phyloP scores from a whole-genome alignment of 2,797 vertebrate species.

The Gadopsis marmoratus region DNA sequence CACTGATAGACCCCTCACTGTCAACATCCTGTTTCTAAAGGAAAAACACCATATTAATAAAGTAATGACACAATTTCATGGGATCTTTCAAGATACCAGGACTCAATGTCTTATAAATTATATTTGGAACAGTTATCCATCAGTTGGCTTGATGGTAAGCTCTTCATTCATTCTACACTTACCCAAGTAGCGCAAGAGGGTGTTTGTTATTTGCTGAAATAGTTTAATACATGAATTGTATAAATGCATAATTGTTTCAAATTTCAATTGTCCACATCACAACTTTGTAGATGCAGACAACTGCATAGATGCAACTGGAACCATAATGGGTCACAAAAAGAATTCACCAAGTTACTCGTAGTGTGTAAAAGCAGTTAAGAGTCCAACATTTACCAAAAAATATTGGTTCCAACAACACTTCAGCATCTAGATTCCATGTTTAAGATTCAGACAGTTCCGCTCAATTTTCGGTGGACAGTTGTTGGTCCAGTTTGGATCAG shows the following conservation, averaged over 20 bases:
- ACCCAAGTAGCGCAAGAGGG: not conserved
- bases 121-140: not conserved
- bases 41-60: not conserved
- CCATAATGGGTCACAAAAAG: slow-evolving; percentile 13
- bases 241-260: not conserved
- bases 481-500: slow-evolving; percentile 76
- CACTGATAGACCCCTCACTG: not conserved
- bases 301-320: slow-evolving; percentile 43
- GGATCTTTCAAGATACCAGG: not conserved
- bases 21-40: slow-evolving; percentile 4
- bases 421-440: slow-evolving; percentile 27
- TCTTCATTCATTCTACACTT: not conserved
- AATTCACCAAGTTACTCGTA: slow-evolving; percentile 18
- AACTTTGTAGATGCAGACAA: not conserved
- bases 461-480: slow-evolving; percentile 62
- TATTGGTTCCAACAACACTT: slow-evolving; percentile 19
- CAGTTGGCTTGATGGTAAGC: not conserved
- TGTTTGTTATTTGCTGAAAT: slow-evolving; percentile 6
- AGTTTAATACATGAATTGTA: slow-evolving; percentile 18
- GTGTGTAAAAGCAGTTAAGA: slow-evolving; percentile 24
- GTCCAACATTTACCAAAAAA: slow-evolving; percentile 23
- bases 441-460: slow-evolving; percentile 39
- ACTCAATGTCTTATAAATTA: not conserved
- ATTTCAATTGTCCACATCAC: not conserved
- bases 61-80: not conserved